phyloP scores from a whole-genome alignment of 2,888 invertebrate genomes.

The Cerceris ruficornis region DNA sequence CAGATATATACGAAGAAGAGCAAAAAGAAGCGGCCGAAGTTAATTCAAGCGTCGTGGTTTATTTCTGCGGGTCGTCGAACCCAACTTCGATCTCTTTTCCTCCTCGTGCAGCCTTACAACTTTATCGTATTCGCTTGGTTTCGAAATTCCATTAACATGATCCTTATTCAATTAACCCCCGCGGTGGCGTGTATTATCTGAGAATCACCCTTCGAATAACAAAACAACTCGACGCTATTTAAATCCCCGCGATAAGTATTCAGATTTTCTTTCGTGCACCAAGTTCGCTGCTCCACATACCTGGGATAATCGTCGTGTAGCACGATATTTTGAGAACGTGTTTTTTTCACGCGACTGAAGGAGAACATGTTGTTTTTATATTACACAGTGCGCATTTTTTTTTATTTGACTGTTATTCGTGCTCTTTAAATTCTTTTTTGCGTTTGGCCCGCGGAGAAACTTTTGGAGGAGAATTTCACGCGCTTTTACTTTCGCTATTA shows the following conservation, averaged over 20 bases:
- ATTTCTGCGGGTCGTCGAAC: constrained; percentile 46
- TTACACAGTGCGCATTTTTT: too few species aligned
- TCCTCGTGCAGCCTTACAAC: constrained; percentile 60
- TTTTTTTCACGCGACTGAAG: too few species aligned
- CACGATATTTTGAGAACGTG: too few species aligned
- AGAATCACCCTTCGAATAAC: not conserved
- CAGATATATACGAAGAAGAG: too few species aligned
- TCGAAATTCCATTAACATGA: constrained; percentile 63
- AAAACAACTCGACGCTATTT: constrained; percentile 4
- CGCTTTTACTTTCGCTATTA: too few species aligned
- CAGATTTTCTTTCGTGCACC: not conserved
- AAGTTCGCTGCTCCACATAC: not conserved
- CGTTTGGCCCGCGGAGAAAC: too few species aligned
- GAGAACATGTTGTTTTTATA: too few species aligned
- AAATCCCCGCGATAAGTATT: not conserved
- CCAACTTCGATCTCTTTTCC: constrained; percentile 23
- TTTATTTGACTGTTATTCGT: too few species aligned
- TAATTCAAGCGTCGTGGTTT: constrained; percentile 43
- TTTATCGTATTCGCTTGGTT: constrained; percentile 52
- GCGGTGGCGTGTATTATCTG: constrained; percentile 30
- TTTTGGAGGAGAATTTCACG: too few species aligned
- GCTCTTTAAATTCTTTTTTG: too few species aligned
- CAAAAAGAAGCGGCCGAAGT: constrained; percentile 21
- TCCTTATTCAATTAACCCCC: constrained; percentile 62
- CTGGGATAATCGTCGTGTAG: too few species aligned